Conservation (phyloP, 2,113 vertebrate species). For the Oryzias woworae region DNA sequence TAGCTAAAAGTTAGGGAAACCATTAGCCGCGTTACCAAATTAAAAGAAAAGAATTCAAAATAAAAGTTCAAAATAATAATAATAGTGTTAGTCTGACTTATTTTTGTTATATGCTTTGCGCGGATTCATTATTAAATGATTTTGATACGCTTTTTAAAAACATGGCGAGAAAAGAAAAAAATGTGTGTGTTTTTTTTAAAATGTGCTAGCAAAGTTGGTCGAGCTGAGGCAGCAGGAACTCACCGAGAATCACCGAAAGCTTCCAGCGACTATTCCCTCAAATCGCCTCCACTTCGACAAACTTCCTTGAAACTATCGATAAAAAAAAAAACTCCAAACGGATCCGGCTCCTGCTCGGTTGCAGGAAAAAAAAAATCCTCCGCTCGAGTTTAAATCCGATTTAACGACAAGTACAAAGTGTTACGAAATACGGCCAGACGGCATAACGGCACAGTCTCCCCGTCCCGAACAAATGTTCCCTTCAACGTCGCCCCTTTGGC, state of each 20-base stretch:
- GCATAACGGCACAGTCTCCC: constrained; percentile 49
- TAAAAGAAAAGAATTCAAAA: background rate
- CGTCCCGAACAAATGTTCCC: constrained; percentile 61
- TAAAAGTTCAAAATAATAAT: background rate
- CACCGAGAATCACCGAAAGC: constrained; percentile 35
- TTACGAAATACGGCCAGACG: constrained; percentile 18
- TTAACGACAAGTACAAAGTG: constrained; percentile 32
- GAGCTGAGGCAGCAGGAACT: background rate
- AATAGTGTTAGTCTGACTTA: background rate
- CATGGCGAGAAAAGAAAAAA: background rate
- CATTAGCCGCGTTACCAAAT: constrained; percentile 15
- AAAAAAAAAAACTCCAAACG: background rate
- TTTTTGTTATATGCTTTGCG: accelerated
- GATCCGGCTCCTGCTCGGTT: background rate
- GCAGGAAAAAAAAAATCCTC: background rate
- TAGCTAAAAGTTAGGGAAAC: constrained; percentile 16
- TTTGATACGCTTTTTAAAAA: background rate
- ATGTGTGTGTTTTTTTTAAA: no score
- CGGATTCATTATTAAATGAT: accelerated
- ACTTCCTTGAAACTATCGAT: constrained; percentile 1
- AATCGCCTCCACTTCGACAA: constrained; percentile 25
- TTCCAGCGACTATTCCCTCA: constrained; percentile 36
- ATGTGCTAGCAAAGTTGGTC: background rate
- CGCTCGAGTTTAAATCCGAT: constrained; percentile 32
- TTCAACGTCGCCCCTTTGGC: constrained; percentile 25